phyloP scores from a whole-genome alignment of 2,888 invertebrate species.

The Microctonus aethiopoides region DNA sequence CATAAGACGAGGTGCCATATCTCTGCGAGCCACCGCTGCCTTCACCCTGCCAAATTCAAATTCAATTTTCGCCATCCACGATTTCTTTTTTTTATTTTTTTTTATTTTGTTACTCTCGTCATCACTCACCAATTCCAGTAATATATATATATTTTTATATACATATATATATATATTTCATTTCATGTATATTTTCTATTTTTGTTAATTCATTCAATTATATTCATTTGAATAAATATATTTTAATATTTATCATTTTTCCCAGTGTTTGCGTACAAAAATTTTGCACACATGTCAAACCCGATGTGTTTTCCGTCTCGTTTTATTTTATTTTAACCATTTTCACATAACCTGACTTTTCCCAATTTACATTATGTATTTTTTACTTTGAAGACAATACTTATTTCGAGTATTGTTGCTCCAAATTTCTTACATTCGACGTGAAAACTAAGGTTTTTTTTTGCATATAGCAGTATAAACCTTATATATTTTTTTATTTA shows the following conservation, averaged over 20 bases:
- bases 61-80: conserved; percentile 57
- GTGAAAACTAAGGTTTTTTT: conserved; percentile 26
- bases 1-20: conserved; percentile 60
- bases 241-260: neutral
- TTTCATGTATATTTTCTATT: neutral
- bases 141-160: too few relatives aligned
- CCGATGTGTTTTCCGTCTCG: neutral
- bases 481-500: neutral
- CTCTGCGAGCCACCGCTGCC: conserved; percentile 61
- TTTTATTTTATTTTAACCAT: conserved; percentile 11
- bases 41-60: conserved; percentile 65
- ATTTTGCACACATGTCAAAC: neutral
- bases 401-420: conserved; percentile 12
- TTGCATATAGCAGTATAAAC: conserved; percentile 18
- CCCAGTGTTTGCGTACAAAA: neutral
- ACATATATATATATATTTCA: neutral
- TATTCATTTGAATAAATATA: neutral
- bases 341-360: neutral
- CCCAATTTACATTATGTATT: conserved; percentile 6
- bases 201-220: conserved; percentile 2
- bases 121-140: conserved; percentile 29
- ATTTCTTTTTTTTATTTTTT: conserved; percentile 20
- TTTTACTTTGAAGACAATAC: neutral
- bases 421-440: conserved; percentile 22
- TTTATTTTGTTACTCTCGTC: conserved; percentile 17